Evolutionary conservation across 2,113 vertebrate genomes (phyloP).

Genomic region (Petaurus breviceps): DNA sequence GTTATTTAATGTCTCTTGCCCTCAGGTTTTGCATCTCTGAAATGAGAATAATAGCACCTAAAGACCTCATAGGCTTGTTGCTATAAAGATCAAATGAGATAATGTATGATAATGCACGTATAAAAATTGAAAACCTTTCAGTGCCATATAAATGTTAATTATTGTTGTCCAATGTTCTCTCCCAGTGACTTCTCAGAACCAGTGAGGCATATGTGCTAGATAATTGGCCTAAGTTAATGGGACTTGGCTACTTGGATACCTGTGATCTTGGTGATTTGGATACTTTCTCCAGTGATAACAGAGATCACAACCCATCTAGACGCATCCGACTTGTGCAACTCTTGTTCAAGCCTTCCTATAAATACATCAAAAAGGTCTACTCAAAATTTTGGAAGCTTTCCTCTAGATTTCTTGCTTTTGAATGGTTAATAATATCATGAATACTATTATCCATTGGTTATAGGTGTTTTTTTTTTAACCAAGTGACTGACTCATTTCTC

Average conservation of each 20-base stretch:
- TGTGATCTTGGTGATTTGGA: background rate
- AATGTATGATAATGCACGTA: background rate
- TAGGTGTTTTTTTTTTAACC: background rate
- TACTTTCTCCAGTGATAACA: background rate
- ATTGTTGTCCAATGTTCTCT: background rate
- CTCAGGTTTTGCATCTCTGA: background rate
- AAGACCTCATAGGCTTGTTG: background rate
- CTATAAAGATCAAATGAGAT: background rate
- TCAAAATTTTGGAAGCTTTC: background rate
- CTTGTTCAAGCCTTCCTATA: background rate
- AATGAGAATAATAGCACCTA: background rate
- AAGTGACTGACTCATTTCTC: background rate
- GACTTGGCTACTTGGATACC: background rate
- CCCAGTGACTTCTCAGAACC: background rate
- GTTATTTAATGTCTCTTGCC: background rate
- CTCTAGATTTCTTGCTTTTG: background rate
- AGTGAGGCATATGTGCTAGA: background rate
- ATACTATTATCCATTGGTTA: background rate
- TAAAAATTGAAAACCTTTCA: background rate
- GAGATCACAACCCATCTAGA: background rate
- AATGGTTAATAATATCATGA: background rate
- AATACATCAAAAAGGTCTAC: background rate
- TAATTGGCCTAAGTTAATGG: background rate
- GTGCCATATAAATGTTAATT: background rate
- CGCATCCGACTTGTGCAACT: background rate